Base-by-base conservation (phyloP, 2,888 invertebrate species). In the Lutraria lutraria region DNA sequence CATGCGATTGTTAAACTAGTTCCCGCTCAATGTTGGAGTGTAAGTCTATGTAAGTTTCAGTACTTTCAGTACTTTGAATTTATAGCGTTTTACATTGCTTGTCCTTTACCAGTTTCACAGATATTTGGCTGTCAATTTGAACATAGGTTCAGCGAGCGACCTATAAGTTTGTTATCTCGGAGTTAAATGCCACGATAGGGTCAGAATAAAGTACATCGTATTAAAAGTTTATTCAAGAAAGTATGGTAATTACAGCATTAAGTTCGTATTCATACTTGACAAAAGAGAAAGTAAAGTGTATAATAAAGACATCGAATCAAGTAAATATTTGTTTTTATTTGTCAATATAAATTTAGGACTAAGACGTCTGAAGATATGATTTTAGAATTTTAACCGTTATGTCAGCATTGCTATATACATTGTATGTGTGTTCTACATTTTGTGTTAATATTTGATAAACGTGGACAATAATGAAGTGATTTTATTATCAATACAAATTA, bases 331-430 rank as follows among this genome's bases (percentile, higher is more conserved):
- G 63, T 68, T n/a, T 1, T 6, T 13, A 68, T 68, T 68, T 68
- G 63, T 68, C 63, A 68, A 68, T 68, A 68, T 10, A 25, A 68
- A 68, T n/a, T 68, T 25, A 68, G 63, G n/a, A 68, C 43, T 25
- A 25, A 68, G 3, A 68, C 25, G 25, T 12, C 19, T 10, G 12
- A 8, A 13, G 63, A n/a, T 68, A 68, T 21, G 63, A 10, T 68
- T n/a, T 25, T 25, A 68, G 63, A 25, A 25, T 68, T 68, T 43
- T 2, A 8, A n/a, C n/a, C 25, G 4, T 25, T 6, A 0, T n/a
- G 25, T n/a, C 63, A 25, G 63, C 25, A 25, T 68, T 68, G 25
- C n/a, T 68, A 25, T 68, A 68, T 25, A 68, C 25, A 25, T 68
- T n/a, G n/a, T n/a, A 3, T 60, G 19, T 60, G 60, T 60, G 21